These are phyloP conservation scores for Drosophila nebulosa DNA, from an alignment of 1,140 invertebrate species.

Conservation along the genomic window DNA sequence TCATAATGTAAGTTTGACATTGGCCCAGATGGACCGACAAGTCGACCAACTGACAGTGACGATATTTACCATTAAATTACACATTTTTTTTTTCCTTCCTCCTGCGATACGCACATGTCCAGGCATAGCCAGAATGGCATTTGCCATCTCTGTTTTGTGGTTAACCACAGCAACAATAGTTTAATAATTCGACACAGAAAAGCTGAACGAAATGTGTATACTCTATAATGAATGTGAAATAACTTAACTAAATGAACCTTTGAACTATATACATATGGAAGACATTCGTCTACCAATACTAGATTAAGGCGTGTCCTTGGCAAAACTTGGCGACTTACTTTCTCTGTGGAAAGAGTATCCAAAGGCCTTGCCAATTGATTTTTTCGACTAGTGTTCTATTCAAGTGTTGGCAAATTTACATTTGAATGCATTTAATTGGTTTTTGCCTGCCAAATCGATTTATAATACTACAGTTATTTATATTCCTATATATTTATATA, in stretches of 20 bases:
- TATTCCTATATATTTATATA: neutral
- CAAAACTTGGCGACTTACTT: no score
- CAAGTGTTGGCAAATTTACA: slow-evolving; percentile 34
- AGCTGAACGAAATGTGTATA: neutral
- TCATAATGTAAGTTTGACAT: neutral
- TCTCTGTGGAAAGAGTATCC: neutral
- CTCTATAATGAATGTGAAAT: neutral
- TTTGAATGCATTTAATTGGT: slow-evolving; percentile 65
- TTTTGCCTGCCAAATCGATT: slow-evolving; percentile 17
- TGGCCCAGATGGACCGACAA: neutral
- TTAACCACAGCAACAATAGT: slow-evolving; percentile 24
- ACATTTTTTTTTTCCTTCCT: neutral
- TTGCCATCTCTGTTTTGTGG: slow-evolving; percentile 29
- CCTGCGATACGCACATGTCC: slow-evolving; percentile 4
- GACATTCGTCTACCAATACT: no score
- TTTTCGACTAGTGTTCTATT: slow-evolving; percentile 25
- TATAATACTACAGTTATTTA: neutral
- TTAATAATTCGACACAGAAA: neutral
- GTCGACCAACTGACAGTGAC: neutral
- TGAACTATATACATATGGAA: no score
- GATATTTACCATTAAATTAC: neutral
- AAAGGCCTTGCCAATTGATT: slow-evolving; percentile 27
- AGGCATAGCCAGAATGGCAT: neutral
- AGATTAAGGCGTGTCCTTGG: no score
- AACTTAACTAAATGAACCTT: no score